Percentiles rank a stretch among this genome's conserved stretches.
These are phyloP conservation scores for Hyposoter dolosus DNA, from an alignment of 2,888 invertebrate species.

Conservation along the genomic window DNA sequence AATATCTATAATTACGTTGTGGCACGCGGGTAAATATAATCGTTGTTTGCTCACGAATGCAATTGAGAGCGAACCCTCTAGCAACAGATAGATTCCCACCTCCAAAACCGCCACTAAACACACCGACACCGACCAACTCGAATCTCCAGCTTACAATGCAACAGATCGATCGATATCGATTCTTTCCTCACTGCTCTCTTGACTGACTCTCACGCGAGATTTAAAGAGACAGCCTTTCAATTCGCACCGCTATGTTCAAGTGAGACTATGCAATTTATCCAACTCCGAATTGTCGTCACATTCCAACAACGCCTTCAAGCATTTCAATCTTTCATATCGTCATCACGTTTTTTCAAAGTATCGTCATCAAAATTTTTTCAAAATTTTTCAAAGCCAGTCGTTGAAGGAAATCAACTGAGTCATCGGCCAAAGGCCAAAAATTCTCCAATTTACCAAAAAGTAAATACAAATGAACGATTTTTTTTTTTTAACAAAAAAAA, in stretches of 20 bases:
- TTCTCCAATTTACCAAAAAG: no score
- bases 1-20: slow-evolving; percentile 80
- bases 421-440: no score
- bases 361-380: no score
- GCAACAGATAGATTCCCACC: slow-evolving; percentile 59
- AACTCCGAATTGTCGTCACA: background rate
- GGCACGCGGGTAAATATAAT: slow-evolving; percentile 68
- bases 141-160: slow-evolving; percentile 32
- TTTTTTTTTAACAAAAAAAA: no score
- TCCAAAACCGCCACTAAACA: slow-evolving; percentile 10
- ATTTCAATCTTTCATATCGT: background rate
- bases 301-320: background rate
- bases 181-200: slow-evolving; percentile 24
- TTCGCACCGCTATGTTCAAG: background rate
- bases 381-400: no score
- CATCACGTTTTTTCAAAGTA: no score
- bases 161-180: slow-evolving; percentile 55
- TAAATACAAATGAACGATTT: background rate
- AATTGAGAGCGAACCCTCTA: slow-evolving; percentile 39
- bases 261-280: background rate
- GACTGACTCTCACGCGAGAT: slow-evolving; percentile 22
- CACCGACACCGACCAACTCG: background rate
- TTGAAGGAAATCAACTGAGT: no score
- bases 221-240: slow-evolving; percentile 39
- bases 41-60: slow-evolving; percentile 48